These are phyloP conservation scores for Trachurus trachurus DNA, from an alignment of 2,797 vertebrate genomes.

Conservation along the genomic window DNA sequence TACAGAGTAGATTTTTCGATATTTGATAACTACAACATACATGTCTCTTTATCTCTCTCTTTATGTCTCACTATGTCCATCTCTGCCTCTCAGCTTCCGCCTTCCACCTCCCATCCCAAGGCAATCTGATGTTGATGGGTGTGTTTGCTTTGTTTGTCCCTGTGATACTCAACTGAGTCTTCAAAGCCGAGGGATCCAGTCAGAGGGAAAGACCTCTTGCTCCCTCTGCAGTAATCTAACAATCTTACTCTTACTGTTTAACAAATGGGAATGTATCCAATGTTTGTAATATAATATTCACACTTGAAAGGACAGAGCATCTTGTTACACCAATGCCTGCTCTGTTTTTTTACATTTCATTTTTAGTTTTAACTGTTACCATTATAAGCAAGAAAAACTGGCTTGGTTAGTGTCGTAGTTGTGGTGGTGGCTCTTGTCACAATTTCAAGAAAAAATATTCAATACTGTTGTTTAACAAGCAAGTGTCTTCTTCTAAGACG, in stretches of 20 bases:
- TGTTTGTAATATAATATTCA: neutral
- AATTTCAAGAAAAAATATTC: neutral
- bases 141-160: constrained; percentile 58
- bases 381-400: constrained; percentile 16
- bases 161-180: constrained; percentile 55
- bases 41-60: constrained; percentile 5
- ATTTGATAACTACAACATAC: neutral
- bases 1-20: too few relatives aligned
- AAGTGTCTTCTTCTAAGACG: neutral
- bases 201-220: constrained; percentile 23
- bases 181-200: neutral
- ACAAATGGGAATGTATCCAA: neutral
- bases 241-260: constrained; percentile 2
- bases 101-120: constrained; percentile 31
- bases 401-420: neutral
- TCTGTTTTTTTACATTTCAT: neutral
- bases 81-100: constrained; percentile 42
- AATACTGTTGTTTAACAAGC: neutral
- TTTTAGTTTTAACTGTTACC: neutral
- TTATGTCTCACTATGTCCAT: constrained; percentile 30
- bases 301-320: neutral
- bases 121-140: constrained; percentile 46
- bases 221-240: constrained; percentile 3
- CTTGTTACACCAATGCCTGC: neutral
- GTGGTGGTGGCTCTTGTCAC: constrained; percentile 7